These are phyloP conservation scores for Peromyscus attwateri DNA, from an alignment of 2,797 vertebrate species.

Conservation along the genomic window DNA sequence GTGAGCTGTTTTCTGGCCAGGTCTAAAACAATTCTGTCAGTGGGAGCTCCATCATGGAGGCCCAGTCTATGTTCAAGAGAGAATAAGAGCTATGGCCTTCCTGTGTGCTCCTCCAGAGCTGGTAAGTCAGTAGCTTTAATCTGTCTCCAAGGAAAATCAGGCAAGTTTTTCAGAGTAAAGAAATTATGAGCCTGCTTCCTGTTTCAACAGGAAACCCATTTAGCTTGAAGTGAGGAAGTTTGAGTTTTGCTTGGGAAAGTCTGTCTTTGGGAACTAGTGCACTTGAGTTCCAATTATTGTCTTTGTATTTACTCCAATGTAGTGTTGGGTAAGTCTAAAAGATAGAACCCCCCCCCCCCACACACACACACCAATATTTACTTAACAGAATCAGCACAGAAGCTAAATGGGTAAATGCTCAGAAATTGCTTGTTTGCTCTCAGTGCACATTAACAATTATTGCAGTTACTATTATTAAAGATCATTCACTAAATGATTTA, in stretches of 20 bases:
- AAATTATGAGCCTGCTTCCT: not conserved
- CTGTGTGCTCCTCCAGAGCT: rapidly evolving
- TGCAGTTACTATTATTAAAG: not conserved
- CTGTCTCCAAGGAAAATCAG: not conserved
- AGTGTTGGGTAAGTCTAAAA: not conserved
- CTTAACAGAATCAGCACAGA: not conserved
- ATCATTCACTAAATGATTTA: not conserved
- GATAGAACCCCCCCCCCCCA: not conserved
- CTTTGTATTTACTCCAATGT: not conserved
- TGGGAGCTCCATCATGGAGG: not conserved
- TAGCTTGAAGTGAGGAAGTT: not conserved
- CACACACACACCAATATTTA: not conserved
- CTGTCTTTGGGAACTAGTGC: not conserved
- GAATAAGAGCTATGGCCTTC: rapidly evolving
- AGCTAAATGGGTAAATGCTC: not conserved
- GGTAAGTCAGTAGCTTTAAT: not conserved
- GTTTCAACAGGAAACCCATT: not conserved
- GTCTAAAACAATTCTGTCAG: not conserved
- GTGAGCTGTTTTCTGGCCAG: not conserved
- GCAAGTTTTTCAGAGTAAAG: not conserved
- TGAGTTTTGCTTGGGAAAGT: not conserved
- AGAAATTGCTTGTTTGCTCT: conserved; percentile 30
- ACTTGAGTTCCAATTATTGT: not conserved
- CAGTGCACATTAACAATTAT: not conserved
- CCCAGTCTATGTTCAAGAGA: not conserved